These are phyloP conservation scores for Amphipyra berbera DNA, from an alignment of 2,888 invertebrate species.

Conservation along the genomic window DNA sequence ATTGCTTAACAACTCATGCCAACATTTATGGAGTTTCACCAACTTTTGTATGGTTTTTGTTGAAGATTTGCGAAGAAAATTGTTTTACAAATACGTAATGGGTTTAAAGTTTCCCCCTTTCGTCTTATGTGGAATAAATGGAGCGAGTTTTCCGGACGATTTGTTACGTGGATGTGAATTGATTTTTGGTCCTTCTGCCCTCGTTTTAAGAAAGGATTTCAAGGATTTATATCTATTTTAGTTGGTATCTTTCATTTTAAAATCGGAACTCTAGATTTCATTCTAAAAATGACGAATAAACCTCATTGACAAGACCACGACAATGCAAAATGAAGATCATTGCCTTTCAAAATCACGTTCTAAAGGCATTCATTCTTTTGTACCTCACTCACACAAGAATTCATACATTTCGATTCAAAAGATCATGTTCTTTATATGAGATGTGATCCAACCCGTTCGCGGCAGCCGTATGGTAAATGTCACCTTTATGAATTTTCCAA, in stretches of 20 bases:
- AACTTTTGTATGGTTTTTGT: constrained; percentile 26
- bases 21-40: constrained; percentile 24
- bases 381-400: constrained; percentile 9
- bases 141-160: constrained; percentile 29
- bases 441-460: constrained; percentile 31
- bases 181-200: constrained; percentile 13
- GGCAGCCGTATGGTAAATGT: constrained; percentile 23
- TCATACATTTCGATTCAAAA: constrained; percentile 28
- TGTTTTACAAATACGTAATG: constrained; percentile 42
- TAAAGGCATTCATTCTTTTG: constrained; percentile 38
- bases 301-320: constrained; percentile 1
- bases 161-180: constrained; percentile 16
- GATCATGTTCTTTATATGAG: constrained; percentile 29
- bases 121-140: constrained; percentile 37
- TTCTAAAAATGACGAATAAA: constrained; percentile 3
- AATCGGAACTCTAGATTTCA: background rate
- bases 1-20: constrained; percentile 23
- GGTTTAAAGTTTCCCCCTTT: constrained; percentile 47
- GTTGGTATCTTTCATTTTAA: constrained; percentile 2
- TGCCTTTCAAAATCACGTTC: constrained; percentile 16
- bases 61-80: constrained; percentile 31
- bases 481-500: constrained; percentile 44
- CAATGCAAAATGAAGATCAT: constrained; percentile 4
- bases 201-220: background rate
- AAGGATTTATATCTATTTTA: background rate